A percentile compares a stretch with the other conserved stretches of the same genome.
Conservation (phyloP, 2,888 invertebrate species). For the Lomographa bimaculata region DNA sequence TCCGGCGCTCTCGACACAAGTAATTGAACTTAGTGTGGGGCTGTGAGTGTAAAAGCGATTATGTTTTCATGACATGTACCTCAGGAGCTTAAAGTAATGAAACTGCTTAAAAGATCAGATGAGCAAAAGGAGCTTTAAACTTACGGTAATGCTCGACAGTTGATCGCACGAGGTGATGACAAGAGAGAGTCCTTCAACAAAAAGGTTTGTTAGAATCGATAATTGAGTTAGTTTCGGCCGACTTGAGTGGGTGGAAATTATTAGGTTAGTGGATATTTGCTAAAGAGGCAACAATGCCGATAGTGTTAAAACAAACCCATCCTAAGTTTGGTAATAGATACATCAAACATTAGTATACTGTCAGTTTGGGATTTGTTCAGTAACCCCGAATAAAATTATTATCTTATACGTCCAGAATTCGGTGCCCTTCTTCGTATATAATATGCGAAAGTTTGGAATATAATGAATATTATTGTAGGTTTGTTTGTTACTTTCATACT, state of each 20-base stretch:
- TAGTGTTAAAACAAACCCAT: slow-evolving; percentile 9
- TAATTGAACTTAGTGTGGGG: too few relatives aligned
- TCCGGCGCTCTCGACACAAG: too few relatives aligned
- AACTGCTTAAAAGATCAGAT: too few relatives aligned
- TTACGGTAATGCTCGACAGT: too few relatives aligned
- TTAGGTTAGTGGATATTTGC: too few relatives aligned
- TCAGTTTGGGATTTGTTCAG: slow-evolving; percentile 1
- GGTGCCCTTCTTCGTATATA: too few relatives aligned
- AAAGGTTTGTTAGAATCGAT: background rate
- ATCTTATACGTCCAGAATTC: background rate
- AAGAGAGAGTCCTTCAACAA: background rate
- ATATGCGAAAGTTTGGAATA: too few relatives aligned
- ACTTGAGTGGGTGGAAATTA: background rate
- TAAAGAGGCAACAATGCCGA: slow-evolving; percentile 6
- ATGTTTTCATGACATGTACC: too few relatives aligned
- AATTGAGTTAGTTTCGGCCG: background rate
- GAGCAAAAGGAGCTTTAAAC: background rate
- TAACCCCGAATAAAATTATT: slow-evolving; percentile 6
- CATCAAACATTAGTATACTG: slow-evolving; percentile 7
- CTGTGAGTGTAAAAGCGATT: too few relatives aligned
- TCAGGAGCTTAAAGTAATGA: too few relatives aligned
- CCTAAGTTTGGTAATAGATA: slow-evolving; percentile 11
- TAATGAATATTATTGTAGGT: too few relatives aligned
- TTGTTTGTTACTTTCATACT: too few relatives aligned
- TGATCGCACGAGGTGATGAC: background rate